Evolutionary conservation across 1,140 invertebrate species (phyloP).

Genomic region (Anthonomus grandis): DNA sequence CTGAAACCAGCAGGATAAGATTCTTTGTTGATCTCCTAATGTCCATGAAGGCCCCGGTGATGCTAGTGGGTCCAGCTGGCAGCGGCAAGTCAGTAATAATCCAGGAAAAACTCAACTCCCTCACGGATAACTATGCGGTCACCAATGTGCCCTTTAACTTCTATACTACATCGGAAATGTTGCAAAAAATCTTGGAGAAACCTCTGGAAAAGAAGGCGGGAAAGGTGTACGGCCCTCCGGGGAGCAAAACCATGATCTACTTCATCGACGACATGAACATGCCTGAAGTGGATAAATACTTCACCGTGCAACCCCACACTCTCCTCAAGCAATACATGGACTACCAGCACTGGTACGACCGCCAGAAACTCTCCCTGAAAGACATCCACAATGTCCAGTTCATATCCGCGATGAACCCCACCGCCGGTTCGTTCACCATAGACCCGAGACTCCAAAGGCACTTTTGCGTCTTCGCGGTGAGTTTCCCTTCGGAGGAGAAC

Average conservation of each 20-base stretch:
- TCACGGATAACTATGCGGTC: conserved; percentile 77
- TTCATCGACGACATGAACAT: conserved; percentile 98
- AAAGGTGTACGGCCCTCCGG: conserved; percentile 87
- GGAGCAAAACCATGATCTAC: conserved; percentile 86
- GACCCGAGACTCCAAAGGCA: conserved; percentile 88
- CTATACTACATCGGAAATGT: conserved; percentile 93
- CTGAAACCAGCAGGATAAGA: conserved; percentile 83
- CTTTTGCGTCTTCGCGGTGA: conserved; percentile 87
- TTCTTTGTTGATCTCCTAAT: conserved; percentile 89
- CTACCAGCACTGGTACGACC: conserved; percentile 92
- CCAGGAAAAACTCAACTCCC: conserved; percentile 72
- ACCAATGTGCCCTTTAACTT: conserved; percentile 93
- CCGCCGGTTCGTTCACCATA: conserved; percentile 91
- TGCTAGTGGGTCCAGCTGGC: conserved; percentile 86
- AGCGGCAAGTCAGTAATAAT: conserved; percentile 85
- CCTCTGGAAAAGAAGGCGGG: conserved; percentile 94
- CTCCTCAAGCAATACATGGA: conserved; percentile 92
- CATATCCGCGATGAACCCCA: conserved; percentile 94
- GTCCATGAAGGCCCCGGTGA: conserved; percentile 75
- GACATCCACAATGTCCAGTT: conserved; percentile 94
- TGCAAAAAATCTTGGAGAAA: conserved; percentile 88
- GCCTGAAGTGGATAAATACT: conserved; percentile 94
- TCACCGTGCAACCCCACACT: conserved; percentile 93
- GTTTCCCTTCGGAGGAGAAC: conserved; percentile 80
- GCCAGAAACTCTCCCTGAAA: conserved; percentile 80